Evolutionary conservation across 2,113 vertebrate genomes (phyloP).

Genomic region (Oenanthe oenanthe): DNA sequence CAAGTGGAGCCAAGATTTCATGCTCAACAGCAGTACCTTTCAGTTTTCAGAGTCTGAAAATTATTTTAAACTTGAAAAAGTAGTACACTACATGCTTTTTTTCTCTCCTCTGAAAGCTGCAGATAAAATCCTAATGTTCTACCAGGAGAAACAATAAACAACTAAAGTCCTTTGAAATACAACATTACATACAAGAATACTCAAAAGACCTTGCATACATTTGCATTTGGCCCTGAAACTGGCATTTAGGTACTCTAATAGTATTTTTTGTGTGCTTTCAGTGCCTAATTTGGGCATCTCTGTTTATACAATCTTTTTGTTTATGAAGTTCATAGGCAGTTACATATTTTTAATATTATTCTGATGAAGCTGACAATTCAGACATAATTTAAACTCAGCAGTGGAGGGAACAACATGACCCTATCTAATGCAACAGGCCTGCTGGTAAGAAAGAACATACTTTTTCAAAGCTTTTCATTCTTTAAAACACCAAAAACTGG

Average conservation of each 20-base stretch:
- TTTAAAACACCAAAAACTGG: not conserved
- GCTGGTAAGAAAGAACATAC: not conserved
- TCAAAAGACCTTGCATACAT: not conserved
- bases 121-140: not conserved
- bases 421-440: not conserved
- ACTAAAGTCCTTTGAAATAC: not conserved
- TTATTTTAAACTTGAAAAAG: not conserved
- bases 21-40: not conserved
- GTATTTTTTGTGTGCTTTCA: not conserved
- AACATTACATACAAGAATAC: not conserved
- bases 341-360: not conserved
- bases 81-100: not conserved
- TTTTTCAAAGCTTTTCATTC: not conserved
- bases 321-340: not conserved
- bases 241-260: not conserved
- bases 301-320: not conserved
- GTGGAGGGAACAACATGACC: not conserved
- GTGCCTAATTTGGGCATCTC: not conserved
- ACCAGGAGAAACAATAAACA: not conserved
- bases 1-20: not conserved
- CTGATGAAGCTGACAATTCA: not conserved
- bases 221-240: not conserved
- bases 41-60: not conserved
- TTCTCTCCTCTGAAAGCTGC: not conserved
- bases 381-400: not conserved